Evolutionary conservation across 2,888 invertebrate species (phyloP), one percentile per base, ranked within the genome.

Genomic region (Xylota sylvarum): DNA sequence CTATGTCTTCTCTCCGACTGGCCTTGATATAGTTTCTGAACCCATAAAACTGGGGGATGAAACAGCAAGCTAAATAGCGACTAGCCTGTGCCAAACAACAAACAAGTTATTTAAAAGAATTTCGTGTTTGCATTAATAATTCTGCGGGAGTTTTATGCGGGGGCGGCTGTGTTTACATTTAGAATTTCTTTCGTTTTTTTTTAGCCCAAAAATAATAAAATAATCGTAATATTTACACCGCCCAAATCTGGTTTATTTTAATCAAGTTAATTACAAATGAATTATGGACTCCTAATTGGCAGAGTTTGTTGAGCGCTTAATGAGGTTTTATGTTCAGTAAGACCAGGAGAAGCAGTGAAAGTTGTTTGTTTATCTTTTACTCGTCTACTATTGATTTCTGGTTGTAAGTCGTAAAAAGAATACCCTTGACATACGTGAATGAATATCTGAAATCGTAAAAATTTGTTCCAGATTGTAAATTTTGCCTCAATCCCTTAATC

Each of bases 11-110:
- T 37, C 6, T 17, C 32, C 12, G 48, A 30, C 46, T 50, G 46
- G 62, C 62, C 73, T 73, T 73, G 73, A 40, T 30, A 73, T 43
- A 62, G 52, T 73, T 73, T 52, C 52, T 37, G 19, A 73, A 37
- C 37, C 52, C 62, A 62, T 52, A 60, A 37, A 72, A 23, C 35
- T 48, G 50, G 37, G 23, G 40, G 30, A 60, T 48, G 17, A 40
- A 40, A 50, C 40, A 17, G 14, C 17, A 58, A 35, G 30, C 50
- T 19, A 23, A 58, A 43, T 14, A 43, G 10, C 35, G n/a, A 40
- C 14, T 37, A 5, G 19, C 35, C 37, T 17, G 19, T 58, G 19
- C 32, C 14, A 14, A 43, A 14, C 14, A 43, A 43, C 43, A 55
- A 32, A 35, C 37, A 37, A 58, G 58, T 14, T 43, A 0, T 14